phyloP scores from a whole-genome alignment of 2,797 vertebrate species.

The Oryzias dopingdopingensis region DNA sequence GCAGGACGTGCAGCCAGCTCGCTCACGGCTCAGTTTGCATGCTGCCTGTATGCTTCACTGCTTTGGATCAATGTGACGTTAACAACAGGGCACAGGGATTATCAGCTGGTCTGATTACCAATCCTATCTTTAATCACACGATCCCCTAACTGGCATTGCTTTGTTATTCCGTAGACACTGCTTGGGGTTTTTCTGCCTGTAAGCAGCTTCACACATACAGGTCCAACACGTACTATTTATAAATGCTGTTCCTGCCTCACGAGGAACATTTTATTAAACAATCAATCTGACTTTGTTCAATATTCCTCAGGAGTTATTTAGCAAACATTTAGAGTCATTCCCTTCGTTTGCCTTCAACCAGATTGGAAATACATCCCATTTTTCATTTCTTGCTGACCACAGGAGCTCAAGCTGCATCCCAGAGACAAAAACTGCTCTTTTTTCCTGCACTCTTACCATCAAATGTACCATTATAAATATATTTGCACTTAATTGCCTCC shows the following conservation, averaged over 20 bases:
- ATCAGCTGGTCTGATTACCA: slow-evolving; percentile 27
- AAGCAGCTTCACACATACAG: slow-evolving; percentile 11
- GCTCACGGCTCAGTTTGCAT: slow-evolving; percentile 12
- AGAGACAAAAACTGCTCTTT: not conserved
- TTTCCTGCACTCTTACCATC: not conserved
- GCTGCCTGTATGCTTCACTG: slow-evolving; percentile 27
- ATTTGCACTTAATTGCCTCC: no score
- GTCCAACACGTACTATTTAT: slow-evolving; percentile 20
- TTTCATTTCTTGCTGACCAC: not conserved
- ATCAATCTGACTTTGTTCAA: slow-evolving; percentile 18
- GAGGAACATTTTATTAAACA: slow-evolving; percentile 3
- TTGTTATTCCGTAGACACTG: not conserved
- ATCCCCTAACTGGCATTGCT: slow-evolving; percentile 1
- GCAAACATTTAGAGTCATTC: slow-evolving; percentile 13
- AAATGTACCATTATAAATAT: no score
- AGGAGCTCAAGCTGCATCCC: not conserved
- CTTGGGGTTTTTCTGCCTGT: slow-evolving; percentile 6
- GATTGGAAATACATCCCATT: not conserved
- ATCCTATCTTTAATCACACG: not conserved
- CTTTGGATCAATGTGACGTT: slow-evolving; percentile 24
- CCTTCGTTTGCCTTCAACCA: not conserved
- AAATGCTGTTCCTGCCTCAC: slow-evolving; percentile 1
- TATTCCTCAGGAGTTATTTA: slow-evolving; percentile 14
- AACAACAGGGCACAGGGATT: slow-evolving; percentile 27
- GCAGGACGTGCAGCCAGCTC: slow-evolving; percentile 45